phyloP scores from a whole-genome alignment of 2,888 invertebrate genomes.

The Hyles lineata region DNA sequence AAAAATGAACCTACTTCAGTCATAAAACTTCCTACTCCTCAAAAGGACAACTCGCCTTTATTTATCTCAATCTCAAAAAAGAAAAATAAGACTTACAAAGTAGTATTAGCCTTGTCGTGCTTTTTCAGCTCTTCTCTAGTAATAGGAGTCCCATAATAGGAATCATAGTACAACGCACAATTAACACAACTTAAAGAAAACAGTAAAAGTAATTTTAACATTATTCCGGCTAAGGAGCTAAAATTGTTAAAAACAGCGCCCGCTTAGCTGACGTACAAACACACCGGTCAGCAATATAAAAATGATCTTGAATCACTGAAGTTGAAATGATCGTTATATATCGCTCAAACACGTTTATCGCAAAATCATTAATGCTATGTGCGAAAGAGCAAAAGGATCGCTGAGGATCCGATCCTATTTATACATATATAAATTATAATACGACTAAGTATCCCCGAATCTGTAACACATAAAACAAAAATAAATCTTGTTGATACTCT shows the following conservation, averaged over 20 bases:
- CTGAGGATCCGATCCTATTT: no score
- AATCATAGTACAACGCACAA: conserved; percentile 53
- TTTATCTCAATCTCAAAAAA: not conserved
- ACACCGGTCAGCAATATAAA: not conserved
- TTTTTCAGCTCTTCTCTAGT: conserved; percentile 52
- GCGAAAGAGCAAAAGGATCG: no score
- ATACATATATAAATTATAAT: no score
- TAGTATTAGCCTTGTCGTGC: conserved; percentile 57
- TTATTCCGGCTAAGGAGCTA: conserved; percentile 23
- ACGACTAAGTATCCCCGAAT: no score
- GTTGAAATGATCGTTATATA: not conserved
- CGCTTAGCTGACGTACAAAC: not conserved
- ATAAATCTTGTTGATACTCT: no score
- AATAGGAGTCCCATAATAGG: conserved; percentile 55
- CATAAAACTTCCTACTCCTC: no score
- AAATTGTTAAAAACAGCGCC: not conserved
- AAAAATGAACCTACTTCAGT: no score
- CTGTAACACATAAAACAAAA: no score
- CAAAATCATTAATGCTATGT: not conserved
- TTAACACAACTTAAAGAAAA: conserved; percentile 40
- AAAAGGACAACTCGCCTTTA: no score
- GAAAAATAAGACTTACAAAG: conserved; percentile 58
- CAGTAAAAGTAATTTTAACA: conserved; percentile 44
- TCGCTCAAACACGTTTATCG: conserved; percentile 2
- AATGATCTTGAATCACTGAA: not conserved